A percentile compares a stretch with the other conserved stretches of the same genome.
Evolutionary conservation across 30 jellyfish, hydroid and myxozoan species (phyloP).

Genomic region (Mastigias papua): DNA sequence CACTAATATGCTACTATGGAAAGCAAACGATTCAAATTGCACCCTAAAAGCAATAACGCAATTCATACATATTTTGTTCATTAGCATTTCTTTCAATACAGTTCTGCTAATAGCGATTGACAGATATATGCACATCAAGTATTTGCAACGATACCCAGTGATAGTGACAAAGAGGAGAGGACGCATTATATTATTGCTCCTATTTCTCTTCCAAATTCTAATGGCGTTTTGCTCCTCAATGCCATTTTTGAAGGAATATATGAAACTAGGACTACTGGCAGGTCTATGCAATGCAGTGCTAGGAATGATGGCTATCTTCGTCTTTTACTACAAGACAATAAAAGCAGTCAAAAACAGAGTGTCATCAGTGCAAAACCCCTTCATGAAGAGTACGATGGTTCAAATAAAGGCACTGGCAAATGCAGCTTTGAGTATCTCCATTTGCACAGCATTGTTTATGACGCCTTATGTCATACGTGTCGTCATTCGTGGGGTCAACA

Average conservation of each 20-base stretch:
- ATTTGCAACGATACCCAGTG: not conserved
- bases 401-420: slow-evolving; percentile 1
- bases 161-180: slow-evolving; percentile 7
- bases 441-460: not conserved
- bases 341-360: slow-evolving; percentile 14
- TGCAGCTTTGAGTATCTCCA: slow-evolving; percentile 7
- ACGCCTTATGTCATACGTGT: not conserved
- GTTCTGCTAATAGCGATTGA: slow-evolving; percentile 17
- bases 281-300: not conserved
- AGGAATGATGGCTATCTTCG: not conserved
- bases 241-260: not conserved
- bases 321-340: slow-evolving; percentile 18
- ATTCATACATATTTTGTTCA: not conserved
- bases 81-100: not conserved
- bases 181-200: not conserved
- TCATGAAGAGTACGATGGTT: not conserved
- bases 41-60: not conserved
- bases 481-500: not conserved
- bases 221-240: not conserved
- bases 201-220: not conserved
- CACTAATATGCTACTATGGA: not conserved
- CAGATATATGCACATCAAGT: slow-evolving; percentile 35
- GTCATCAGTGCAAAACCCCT: not conserved
- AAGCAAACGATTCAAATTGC: not conserved
- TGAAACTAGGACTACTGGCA: not conserved